Percentiles rank a stretch among this genome's conserved stretches.
Conservation (phyloP, 1,140 invertebrate species). For the Drosophila trapezifrons region DNA sequence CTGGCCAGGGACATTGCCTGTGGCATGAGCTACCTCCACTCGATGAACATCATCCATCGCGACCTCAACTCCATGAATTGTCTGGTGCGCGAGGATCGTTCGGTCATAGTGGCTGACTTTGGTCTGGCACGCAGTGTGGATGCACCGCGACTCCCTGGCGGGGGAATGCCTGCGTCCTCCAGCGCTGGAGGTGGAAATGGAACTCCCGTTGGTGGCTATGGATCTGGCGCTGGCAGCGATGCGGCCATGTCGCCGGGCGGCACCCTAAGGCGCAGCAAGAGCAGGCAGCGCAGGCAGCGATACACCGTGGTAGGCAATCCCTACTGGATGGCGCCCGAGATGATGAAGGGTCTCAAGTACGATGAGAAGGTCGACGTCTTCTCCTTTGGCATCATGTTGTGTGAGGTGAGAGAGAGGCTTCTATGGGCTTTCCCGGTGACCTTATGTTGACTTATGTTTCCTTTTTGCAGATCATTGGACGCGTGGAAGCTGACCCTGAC, state of each 20-base stretch:
- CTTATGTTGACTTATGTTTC: background rate
- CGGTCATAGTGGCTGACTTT: constrained; percentile 97
- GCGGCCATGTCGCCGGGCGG: constrained; percentile 79
- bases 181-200: background rate
- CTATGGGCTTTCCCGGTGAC: background rate
- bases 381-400: constrained; percentile 97
- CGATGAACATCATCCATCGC: constrained; percentile 96
- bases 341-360: constrained; percentile 98
- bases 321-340: constrained; percentile 99
- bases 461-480: constrained; percentile 92
- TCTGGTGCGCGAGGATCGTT: constrained; percentile 94
- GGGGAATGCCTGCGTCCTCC: background rate
- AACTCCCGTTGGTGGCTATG: constrained; percentile 11
- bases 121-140: constrained; percentile 95
- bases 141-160: constrained; percentile 81
- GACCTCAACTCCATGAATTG: constrained; percentile 99
- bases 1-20: constrained; percentile 96
- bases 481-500: constrained; percentile 96
- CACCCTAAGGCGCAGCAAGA: constrained; percentile 84
- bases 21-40: constrained; percentile 97
- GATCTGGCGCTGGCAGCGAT: constrained; percentile 15
- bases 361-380: constrained; percentile 99
- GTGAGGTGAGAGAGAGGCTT: constrained; percentile 89
- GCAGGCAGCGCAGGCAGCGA: constrained; percentile 85
- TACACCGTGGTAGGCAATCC: constrained; percentile 94